Base-by-base conservation (phyloP, 1,140 invertebrate genomes). In the Andrena cerasifolii region DNA sequence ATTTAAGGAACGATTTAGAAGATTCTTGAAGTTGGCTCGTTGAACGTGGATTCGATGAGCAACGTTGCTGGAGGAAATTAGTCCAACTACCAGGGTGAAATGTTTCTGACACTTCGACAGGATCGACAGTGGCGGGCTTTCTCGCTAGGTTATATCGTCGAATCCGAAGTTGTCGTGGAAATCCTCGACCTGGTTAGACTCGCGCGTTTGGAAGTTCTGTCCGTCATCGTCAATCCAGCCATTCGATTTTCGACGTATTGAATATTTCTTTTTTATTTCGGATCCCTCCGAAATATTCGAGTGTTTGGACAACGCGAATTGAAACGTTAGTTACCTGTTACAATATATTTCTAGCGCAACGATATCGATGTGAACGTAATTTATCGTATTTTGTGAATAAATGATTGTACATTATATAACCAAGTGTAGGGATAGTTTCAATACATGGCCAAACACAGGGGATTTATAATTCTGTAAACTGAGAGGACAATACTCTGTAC, bases 401-500 rank as follows among this genome's bases (percentile, higher is more conserved):
- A n/a, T n/a, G 1, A 28, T 49, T 26, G 16, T 18, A 4, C 4
- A 16, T 21, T 8, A 5, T 0, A 18, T 24, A n/a, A n/a, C n/a
- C 6, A 26, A 40, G 8, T 7, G 3, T 12, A 36, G 3, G 2
- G 6, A n/a, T 31, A 43, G 24, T 7, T 65, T 24, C 24, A 6
- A 61, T 4, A 43, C 36, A 24, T 10, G 0, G 4, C 2, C 26
- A 14, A 36, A 24, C 0, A 18, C 1, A 8, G 40, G 10, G 36
- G 31, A 58, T 68, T 75, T 68, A 53, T 75, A 58, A 75, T 68
- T 75, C 40, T 18, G 26, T 58, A 73, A 81, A 83, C 71, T 67
- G 24, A 24, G 24, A 79, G 63, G 66, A 71, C 74, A 71, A 71
- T 77, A 58, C 45, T 77, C 74, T 43, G 66, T 77, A 71, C 66